These are phyloP conservation scores for Dysmachus trigonus DNA, from an alignment of 2,888 invertebrate species.

Conservation along the genomic window DNA sequence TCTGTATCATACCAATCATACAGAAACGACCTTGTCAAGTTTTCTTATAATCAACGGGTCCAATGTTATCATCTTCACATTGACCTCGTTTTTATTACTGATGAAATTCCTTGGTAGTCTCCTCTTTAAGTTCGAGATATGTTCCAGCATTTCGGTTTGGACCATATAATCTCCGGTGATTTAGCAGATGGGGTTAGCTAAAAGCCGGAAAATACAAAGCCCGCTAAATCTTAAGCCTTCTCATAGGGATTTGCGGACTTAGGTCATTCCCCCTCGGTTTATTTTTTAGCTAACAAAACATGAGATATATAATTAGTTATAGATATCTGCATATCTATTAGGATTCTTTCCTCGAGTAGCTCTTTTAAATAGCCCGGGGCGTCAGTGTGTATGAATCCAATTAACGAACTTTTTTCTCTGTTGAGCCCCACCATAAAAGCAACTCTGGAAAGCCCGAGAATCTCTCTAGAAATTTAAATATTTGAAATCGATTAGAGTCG, in stretches of 20 bases:
- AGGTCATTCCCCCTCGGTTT: not conserved
- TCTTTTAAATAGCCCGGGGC: not conserved
- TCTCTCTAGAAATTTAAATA: not conserved
- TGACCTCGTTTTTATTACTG: not conserved
- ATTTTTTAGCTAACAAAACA: not conserved
- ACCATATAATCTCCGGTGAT: not conserved
- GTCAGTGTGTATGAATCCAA: not conserved
- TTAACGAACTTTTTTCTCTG: not conserved
- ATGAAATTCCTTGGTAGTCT: not conserved
- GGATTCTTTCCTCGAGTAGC: not conserved
- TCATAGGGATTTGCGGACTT: not conserved
- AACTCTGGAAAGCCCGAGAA: not conserved
- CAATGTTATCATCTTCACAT: not conserved
- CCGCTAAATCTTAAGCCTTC: not conserved
- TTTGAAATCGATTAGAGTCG: not conserved
- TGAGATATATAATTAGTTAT: not conserved
- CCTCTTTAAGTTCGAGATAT: not conserved
- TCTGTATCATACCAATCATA: too few relatives aligned
- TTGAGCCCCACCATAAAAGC: too few relatives aligned
- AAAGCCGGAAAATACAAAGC: not conserved
- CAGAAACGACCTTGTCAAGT: not conserved
- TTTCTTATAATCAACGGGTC: not conserved
- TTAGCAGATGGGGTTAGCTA: not conserved
- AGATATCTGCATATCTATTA: not conserved
- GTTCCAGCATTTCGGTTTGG: not conserved